Base-by-base conservation (phyloP, 2,797 vertebrate species). In the Falco rusticolus region DNA sequence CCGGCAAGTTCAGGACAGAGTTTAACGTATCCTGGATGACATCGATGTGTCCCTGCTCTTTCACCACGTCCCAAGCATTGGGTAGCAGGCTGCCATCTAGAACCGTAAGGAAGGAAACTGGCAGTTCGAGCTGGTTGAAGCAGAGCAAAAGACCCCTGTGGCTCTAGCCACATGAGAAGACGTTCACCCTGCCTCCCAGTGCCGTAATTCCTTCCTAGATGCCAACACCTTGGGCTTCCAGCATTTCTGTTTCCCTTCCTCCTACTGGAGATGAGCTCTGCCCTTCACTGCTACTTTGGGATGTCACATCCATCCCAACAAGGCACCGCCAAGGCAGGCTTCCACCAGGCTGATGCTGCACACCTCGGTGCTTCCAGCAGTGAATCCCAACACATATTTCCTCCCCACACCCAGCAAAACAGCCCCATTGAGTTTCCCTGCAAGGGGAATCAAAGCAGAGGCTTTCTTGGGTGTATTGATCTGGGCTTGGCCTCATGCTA, bases 21-120 rank as follows among this genome's bases (percentile, higher is more conserved):
- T n/a, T 84, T 5, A 65, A 4, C 1, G 0, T 13, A 4, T 33
- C 37, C 71, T 69, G 84, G 21, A 4, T 28, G 66, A 25, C 0
- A 2, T 4, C 50, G 72, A 10, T 12, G 26, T 22, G 37, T n/a
- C 63, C n/a, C 20, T 84, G 8, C 28, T 37, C 11, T 24, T n/a
- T 16, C 24, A 33, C 50, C 10, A 34, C 0, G 14, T n/a, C 66
- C 70, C 69, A 34, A 2, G 85, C 33, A 7, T 6, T 6, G 10
- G 61, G 60, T 0, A 26, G 71, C 3, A 25, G 48, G 31, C 19
- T 74, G 60, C 17, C 26, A 31, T 6, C 39, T 26, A 13, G 13
- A 51, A 15, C 4, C 13, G 13, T 8, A 24, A 68, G 29, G 61
- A 45, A 37, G 39, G 33, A 43, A 76, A 37, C 6, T 21, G 16